These are phyloP conservation scores for Oreochromis niloticus DNA, from an alignment of 2,113 vertebrate species.

Conservation along the genomic window DNA sequence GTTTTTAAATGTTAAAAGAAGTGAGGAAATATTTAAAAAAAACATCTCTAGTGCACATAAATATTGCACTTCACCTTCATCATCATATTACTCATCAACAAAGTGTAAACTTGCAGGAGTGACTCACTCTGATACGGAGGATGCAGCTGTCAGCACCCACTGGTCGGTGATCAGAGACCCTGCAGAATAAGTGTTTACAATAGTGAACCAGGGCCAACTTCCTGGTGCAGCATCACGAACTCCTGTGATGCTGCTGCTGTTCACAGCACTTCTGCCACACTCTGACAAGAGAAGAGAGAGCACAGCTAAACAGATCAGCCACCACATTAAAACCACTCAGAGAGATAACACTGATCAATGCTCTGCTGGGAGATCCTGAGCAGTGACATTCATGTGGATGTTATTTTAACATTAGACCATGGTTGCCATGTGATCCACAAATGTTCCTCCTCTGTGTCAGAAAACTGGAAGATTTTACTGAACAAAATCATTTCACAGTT, in stretches of 20 bases:
- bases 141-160: constrained; percentile 32
- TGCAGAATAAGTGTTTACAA: rapidly evolving
- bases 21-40: neutral
- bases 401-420: neutral
- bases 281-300: neutral
- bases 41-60: neutral
- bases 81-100: neutral
- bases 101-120: neutral
- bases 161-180: neutral
- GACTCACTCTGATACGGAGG: neutral
- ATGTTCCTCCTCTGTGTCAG: neutral
- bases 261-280: rapidly evolving
- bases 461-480: rapidly evolving
- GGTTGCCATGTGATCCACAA: neutral
- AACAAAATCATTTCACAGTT: neutral
- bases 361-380: neutral
- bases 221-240: neutral
- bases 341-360: neutral
- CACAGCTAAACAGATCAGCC: neutral
- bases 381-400: neutral
- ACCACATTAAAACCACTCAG: neutral
- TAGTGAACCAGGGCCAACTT: constrained; percentile 22
- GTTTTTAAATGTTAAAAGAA: too few relatives aligned
- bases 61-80: neutral
- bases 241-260: neutral